Evolutionary conservation across 1,140 invertebrate species (phyloP).

Genomic region (Magallana gigas): DNA sequence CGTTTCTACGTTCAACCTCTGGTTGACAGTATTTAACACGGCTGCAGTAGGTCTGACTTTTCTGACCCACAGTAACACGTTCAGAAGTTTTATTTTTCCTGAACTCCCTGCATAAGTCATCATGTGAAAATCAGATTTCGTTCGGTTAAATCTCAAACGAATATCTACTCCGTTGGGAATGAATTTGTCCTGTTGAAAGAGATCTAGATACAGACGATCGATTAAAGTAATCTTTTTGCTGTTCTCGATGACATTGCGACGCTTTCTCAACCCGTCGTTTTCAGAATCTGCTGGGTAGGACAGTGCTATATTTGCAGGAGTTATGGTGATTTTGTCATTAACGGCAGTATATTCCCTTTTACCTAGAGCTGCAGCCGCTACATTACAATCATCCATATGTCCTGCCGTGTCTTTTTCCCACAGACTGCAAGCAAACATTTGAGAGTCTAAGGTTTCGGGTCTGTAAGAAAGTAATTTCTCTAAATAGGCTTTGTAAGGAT

Average conservation of each 20-base stretch:
- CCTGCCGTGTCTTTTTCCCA: no score
- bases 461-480: conserved; percentile 20
- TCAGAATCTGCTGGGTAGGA: no score
- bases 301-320: no score
- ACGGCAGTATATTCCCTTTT: no score
- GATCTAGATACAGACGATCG: conserved; percentile 20
- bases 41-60: no score
- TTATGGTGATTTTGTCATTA: no score
- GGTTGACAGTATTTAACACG: no score
- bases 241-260: background rate
- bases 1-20: no score
- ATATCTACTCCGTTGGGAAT: background rate
- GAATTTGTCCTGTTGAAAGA: background rate
- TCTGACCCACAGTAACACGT: no score
- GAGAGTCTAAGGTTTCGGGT: background rate
- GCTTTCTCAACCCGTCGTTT: background rate
- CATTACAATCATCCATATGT: background rate
- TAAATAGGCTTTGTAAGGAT: conserved; percentile 35
- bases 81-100: background rate
- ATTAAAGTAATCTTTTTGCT: background rate
- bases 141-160: conserved; percentile 19
- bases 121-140: background rate
- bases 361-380: no score
- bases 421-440: no score
- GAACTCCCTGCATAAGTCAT: background rate